phyloP scores from a whole-genome alignment of 2,113 vertebrate genomes.

The Ctenomys sociabilis region DNA sequence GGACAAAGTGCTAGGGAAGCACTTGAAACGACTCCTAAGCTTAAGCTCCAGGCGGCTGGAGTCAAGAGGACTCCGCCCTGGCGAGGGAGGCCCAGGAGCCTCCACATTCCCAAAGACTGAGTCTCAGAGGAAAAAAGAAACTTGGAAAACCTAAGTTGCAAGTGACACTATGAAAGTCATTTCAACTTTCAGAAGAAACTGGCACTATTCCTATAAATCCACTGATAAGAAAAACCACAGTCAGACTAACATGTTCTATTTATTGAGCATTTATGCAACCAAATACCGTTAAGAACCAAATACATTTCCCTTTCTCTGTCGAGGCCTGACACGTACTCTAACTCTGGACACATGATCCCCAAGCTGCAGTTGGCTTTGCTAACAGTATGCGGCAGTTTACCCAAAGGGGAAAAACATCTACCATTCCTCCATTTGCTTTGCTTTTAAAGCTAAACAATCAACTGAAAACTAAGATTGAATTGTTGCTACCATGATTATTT shows the following conservation, averaged over 20 bases:
- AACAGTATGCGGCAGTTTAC: neutral
- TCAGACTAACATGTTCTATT: conserved; percentile 48
- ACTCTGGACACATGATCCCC: neutral
- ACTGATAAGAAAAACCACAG: conserved; percentile 48
- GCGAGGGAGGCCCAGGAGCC: conserved; percentile 57
- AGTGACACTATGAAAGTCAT: conserved; percentile 36
- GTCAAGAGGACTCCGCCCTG: conserved; percentile 15
- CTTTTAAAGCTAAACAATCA: conserved; percentile 44
- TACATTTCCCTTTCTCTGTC: conserved; percentile 5
- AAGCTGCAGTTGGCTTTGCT: neutral
- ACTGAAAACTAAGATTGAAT: neutral
- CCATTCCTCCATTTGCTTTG: neutral
- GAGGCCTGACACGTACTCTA: neutral
- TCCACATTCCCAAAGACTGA: conserved; percentile 40
- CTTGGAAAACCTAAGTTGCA: neutral
- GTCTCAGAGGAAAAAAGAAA: neutral
- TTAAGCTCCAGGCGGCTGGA: conserved; percentile 57
- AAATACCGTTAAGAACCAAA: conserved; percentile 42
- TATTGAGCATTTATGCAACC: conserved; percentile 60
- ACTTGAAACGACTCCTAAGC: conserved; percentile 58
- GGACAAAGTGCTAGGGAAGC: conserved; percentile 66
- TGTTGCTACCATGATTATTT: conserved; percentile 25
- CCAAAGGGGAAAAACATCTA: neutral
- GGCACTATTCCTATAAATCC: conserved; percentile 12
- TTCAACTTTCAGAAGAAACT: conserved; percentile 35